These are phyloP conservation scores for Pemphigus obesinymphae DNA, from an alignment of 1,140 invertebrate genomes.

Conservation along the genomic window DNA sequence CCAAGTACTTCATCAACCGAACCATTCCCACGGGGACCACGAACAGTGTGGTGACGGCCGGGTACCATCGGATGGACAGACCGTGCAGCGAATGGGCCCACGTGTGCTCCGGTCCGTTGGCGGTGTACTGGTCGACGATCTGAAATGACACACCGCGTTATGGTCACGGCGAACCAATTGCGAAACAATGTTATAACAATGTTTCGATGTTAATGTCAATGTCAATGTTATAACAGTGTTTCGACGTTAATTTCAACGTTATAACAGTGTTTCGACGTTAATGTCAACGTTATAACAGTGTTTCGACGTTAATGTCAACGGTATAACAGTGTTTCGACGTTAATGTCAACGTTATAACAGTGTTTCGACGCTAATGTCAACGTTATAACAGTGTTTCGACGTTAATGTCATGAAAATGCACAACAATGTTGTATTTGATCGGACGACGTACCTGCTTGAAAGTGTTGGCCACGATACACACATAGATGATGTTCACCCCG, in stretches of 20 bases:
- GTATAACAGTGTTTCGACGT: no score
- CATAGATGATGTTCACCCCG: conserved; percentile 66
- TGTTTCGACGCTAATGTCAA: no score
- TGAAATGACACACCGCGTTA: not conserved
- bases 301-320: no score
- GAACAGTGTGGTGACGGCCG: conserved; percentile 53
- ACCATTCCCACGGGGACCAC: conserved; percentile 62
- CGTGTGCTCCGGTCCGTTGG: not conserved
- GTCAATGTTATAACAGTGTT: no score
- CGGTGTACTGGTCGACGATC: not conserved
- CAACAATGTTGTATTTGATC: no score
- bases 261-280: no score
- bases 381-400: not conserved
- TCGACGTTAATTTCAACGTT: no score
- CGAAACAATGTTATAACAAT: no score
- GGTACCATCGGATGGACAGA: conserved; percentile 20
- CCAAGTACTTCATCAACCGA: conserved; percentile 62
- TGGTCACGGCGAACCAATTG: not conserved
- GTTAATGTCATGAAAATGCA: not conserved
- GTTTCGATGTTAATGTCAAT: no score
- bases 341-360: no score
- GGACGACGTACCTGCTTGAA: conserved; percentile 64
- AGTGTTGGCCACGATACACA: conserved; percentile 65
- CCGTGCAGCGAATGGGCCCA: not conserved
- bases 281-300: no score